Evolutionary conservation across 2,113 vertebrate genomes (phyloP), one percentile per base, ranked within the genome.

Genomic region (Phoxinus phoxinus): DNA sequence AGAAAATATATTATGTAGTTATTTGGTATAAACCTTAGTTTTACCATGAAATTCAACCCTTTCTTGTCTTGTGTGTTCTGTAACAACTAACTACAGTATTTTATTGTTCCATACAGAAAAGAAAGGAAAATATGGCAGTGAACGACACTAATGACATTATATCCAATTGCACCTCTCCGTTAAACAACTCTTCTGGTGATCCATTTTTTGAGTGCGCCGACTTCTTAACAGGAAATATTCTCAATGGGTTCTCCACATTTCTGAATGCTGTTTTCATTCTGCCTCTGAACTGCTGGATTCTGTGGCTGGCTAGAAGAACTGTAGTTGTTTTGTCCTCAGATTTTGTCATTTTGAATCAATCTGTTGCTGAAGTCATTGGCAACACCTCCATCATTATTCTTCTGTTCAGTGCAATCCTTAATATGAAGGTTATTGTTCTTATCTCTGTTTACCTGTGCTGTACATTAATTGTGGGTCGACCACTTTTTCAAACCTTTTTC

Each of bases 271-370:
- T 58, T n/a, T 58, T 79, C 13, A 72, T 15, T 23, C 71, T 73
- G 21, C 71, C 71, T 21, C 21, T 73, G 30, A 80, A 80, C 25
- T 15, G 67, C 27, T 80, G 76, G 63, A 23, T 30, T 85, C 65
- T 85, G 19, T 85, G 48, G 75, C 25, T 72, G 23, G 25, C 35
- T 6, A 32, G 48, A 8, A 46, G n/a, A 69, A 13, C 8, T 4
- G 17, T 4, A 17, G 13, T 21, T 6, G 48, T 46, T 37, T 3
- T 32, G 51, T 58, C 10, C 1, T 21, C 46, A 21, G 74, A 76
- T 17, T 76, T 76, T 21, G 30, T 58, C 17, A 9, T 78, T 53
- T 35, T 58, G 75, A 58, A 78, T 30, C 75, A 35, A 6, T 78
- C 51, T 58, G 51, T 78, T 19, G 3, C 75, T 53, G 75, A 78